phyloP scores from a whole-genome alignment of 92 coral and sea anemone genomes.

The Actinostola sp. region DNA sequence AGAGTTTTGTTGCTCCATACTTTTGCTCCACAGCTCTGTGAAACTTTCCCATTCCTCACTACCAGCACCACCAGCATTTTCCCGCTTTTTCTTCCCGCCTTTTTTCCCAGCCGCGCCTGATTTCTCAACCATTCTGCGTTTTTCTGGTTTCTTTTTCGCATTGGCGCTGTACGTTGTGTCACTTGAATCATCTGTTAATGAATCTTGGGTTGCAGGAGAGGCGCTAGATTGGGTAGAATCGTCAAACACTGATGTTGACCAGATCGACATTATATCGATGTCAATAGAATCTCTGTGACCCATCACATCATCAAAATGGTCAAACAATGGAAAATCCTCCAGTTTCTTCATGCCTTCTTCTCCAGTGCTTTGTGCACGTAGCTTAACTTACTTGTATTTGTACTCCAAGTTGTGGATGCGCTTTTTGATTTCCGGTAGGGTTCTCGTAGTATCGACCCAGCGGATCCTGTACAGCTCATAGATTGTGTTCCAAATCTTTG shows the following conservation, averaged over 20 bases:
- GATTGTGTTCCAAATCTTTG: constrained; percentile 53
- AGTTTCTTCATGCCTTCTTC: constrained; percentile 54
- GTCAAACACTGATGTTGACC: neutral
- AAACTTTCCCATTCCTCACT: constrained; percentile 5
- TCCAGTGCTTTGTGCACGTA: constrained; percentile 33
- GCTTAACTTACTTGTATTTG: constrained; percentile 42
- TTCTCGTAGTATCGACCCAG: constrained; percentile 28
- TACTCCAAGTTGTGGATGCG: constrained; percentile 48
- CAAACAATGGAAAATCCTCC: constrained; percentile 44
- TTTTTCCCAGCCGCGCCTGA: neutral
- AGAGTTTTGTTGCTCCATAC: constrained; percentile 36
- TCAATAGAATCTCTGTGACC: constrained; percentile 54
- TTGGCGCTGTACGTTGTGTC: neutral
- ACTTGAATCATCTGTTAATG: neutral
- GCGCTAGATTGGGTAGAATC: neutral
- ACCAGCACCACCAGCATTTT: neutral
- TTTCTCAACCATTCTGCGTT: too few relatives aligned
- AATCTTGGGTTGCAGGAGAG: neutral
- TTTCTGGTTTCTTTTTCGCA: neutral
- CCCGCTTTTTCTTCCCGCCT: neutral
- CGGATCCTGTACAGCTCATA: constrained; percentile 26
- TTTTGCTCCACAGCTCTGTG: constrained; percentile 47
- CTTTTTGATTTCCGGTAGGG: constrained; percentile 47
- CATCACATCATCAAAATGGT: constrained; percentile 39
- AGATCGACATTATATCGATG: constrained; percentile 34